These are phyloP conservation scores for Mionectes macconnelli DNA, from an alignment of 2,113 vertebrate species.

Conservation along the genomic window DNA sequence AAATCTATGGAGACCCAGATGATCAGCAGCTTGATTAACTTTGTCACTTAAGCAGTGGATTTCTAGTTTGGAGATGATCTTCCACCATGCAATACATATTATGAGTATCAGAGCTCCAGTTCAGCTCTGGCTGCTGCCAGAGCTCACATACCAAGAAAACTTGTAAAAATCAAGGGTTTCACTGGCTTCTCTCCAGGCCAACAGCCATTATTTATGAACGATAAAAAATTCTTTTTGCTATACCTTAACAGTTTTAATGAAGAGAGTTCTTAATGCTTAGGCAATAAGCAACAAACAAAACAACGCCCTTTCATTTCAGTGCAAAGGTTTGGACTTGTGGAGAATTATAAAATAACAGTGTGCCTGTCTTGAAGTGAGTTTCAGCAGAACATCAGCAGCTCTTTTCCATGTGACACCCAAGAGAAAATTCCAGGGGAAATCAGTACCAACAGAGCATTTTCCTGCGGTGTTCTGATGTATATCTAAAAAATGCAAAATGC, in stretches of 20 bases:
- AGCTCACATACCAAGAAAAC: slow-evolving; percentile 2
- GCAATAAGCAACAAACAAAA: neutral
- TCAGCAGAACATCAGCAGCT: neutral
- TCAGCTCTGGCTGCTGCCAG: neutral
- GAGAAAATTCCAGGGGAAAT: neutral
- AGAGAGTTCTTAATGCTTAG: neutral
- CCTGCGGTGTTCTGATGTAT: neutral
- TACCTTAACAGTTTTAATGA: neutral
- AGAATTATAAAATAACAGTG: neutral
- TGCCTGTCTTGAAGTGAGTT: neutral
- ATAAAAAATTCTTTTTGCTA: neutral
- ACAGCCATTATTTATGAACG: neutral
- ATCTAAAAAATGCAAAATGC: neutral
- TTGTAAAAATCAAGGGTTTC: neutral
- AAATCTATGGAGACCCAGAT: neutral
- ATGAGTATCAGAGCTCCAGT: neutral
- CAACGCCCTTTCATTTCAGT: neutral
- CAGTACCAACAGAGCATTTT: neutral
- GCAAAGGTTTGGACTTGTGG: neutral
- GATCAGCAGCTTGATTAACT: neutral
- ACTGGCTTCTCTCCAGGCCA: neutral
- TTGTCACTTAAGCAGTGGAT: neutral
- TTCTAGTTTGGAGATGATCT: neutral
- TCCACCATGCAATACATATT: neutral
- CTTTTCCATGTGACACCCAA: neutral